Evolutionary conservation across 2,888 invertebrate genomes (phyloP).

Genomic region (Rhabditoides inermis): DNA sequence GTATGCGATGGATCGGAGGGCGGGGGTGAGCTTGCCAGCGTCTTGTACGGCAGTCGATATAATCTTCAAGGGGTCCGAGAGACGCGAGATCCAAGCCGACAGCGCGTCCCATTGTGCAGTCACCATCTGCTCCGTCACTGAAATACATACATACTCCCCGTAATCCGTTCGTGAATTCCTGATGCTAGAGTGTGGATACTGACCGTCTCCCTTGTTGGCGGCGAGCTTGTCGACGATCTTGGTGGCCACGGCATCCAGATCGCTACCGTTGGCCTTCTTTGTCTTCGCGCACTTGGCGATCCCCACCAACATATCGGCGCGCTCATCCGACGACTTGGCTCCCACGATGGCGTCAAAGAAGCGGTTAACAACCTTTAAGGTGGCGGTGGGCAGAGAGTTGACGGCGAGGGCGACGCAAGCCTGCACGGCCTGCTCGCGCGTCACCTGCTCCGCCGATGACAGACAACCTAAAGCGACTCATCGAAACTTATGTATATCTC

Average conservation of each 20-base stretch:
- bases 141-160: too few relatives aligned
- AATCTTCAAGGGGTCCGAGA: not conserved
- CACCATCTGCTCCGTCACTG: constrained; percentile 15
- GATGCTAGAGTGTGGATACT: too few relatives aligned
- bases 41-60: constrained; percentile 1
- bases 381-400: constrained; percentile 2
- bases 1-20: constrained; percentile 17
- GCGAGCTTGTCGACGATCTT: constrained; percentile 20
- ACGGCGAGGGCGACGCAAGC: not conserved
- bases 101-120: constrained; percentile 28
- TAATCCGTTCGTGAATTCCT: too few relatives aligned
- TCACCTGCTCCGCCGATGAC: not conserved
- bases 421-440: constrained; percentile 2
- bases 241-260: constrained; percentile 1
- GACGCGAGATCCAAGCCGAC: constrained; percentile 11
- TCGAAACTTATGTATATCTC: not conserved
- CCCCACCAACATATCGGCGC: constrained; percentile 19
- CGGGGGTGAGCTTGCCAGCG: constrained; percentile 16
- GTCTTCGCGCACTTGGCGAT: constrained; percentile 10
- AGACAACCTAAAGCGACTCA: not conserved
- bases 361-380: constrained; percentile 12
- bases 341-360: constrained; percentile 18
- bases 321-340: constrained; percentile 18
- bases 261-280: too few relatives aligned
- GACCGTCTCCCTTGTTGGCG: too few relatives aligned